Percentiles rank a stretch among this genome's conserved stretches.
phyloP scores from a whole-genome alignment of 2,888 invertebrate species.

The Dasypogon diadema region DNA sequence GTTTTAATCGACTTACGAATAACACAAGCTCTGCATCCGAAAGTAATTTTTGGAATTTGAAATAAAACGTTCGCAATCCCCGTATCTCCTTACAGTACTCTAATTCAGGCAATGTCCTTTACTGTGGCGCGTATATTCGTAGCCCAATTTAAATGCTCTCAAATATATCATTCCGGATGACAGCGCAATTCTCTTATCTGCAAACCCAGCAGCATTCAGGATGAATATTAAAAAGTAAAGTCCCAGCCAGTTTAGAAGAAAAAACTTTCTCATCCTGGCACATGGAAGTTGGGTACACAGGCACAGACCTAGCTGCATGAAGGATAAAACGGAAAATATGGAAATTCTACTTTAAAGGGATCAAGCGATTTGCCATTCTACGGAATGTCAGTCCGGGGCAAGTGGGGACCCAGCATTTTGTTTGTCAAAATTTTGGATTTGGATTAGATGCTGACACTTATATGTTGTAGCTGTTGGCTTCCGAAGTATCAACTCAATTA shows the following conservation, averaged over 20 bases:
- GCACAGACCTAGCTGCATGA: slow-evolving; percentile 27
- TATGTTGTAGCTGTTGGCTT: not conserved
- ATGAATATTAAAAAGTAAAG: slow-evolving; percentile 57
- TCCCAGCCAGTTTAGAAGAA: slow-evolving; percentile 52
- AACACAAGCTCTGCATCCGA: slow-evolving; percentile 2
- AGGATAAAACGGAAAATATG: slow-evolving; percentile 46
- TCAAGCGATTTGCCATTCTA: slow-evolving; percentile 49
- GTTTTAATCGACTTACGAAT: not conserved
- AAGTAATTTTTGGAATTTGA: slow-evolving; percentile 35
- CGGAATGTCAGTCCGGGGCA: slow-evolving; percentile 30
- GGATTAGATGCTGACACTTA: slow-evolving; percentile 47
- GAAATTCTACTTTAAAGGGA: slow-evolving; percentile 51
- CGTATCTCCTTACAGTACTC: slow-evolving; percentile 44
- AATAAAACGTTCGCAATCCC: slow-evolving; percentile 39
- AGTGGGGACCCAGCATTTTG: slow-evolving; percentile 43
- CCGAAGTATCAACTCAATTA: too few relatives aligned
- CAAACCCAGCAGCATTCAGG: slow-evolving; percentile 65
- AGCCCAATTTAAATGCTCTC: slow-evolving; percentile 69
- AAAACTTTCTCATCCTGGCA: slow-evolving; percentile 45
- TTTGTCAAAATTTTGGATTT: slow-evolving; percentile 49
- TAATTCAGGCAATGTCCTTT: slow-evolving; percentile 50
- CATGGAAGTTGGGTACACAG: slow-evolving; percentile 22
- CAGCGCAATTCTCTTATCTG: slow-evolving; percentile 78
- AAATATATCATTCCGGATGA: slow-evolving; percentile 78
- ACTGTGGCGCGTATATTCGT: slow-evolving; percentile 51